Evolutionary conservation across 2,113 vertebrate species (phyloP).

Genomic region (Lepisosteus osseus): DNA sequence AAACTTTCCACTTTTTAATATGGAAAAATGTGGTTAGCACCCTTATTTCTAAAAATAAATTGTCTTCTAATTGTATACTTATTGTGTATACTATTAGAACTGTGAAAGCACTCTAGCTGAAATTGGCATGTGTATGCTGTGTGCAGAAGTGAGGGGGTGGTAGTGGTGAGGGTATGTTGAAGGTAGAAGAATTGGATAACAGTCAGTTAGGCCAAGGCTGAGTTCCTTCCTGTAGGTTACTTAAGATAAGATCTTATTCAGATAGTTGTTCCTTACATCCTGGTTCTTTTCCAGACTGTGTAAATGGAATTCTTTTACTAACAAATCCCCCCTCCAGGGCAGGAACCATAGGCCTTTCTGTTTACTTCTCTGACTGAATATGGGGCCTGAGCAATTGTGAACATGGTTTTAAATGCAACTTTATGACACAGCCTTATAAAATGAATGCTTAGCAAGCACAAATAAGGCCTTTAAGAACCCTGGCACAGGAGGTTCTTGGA

Average conservation of each 20-base stretch:
- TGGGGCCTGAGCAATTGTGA: background rate
- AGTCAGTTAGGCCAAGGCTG: conserved; percentile 16
- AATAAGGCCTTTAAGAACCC: too few relatives aligned
- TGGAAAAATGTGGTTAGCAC: too few relatives aligned
- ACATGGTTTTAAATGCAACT: too few relatives aligned
- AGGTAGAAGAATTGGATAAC: conserved; percentile 9
- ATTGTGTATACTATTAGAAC: too few relatives aligned
- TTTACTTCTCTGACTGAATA: conserved; percentile 34
- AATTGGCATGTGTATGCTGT: background rate
- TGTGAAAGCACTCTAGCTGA: too few relatives aligned
- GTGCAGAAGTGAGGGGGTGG: conserved; percentile 9
- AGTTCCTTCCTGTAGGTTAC: conserved; percentile 40
- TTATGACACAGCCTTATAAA: too few relatives aligned
- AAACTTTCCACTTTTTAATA: too few relatives aligned
- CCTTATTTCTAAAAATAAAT: too few relatives aligned
- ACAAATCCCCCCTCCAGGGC: conserved; percentile 29
- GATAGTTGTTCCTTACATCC: conserved; percentile 24
- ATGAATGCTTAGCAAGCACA: too few relatives aligned
- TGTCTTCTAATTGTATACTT: too few relatives aligned
- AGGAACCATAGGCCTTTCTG: conserved; percentile 21
- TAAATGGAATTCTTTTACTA: conserved; percentile 22
- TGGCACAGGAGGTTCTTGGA: too few relatives aligned
- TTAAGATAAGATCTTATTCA: conserved; percentile 37
- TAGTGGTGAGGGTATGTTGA: conserved; percentile 13
- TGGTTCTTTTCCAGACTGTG: conserved; percentile 21